phyloP scores from a whole-genome alignment of 2,888 invertebrate species.

The Ariolimax columbianus region DNA sequence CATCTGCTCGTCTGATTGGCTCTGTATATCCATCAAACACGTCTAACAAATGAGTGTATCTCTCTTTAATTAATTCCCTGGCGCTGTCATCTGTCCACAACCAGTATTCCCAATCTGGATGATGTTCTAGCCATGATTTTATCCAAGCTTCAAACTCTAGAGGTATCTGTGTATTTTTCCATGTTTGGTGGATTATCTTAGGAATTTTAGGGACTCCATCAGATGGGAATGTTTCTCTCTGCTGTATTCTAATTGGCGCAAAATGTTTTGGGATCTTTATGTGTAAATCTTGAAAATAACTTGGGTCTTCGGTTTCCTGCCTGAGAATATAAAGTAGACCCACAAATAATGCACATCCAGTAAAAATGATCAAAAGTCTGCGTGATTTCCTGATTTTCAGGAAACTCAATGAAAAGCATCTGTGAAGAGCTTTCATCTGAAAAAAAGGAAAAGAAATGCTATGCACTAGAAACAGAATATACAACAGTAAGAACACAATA shows the following conservation, averaged over 20 bases:
- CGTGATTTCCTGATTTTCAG: background rate
- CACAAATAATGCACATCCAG: slow-evolving; percentile 33
- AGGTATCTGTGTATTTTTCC: slow-evolving; percentile 69
- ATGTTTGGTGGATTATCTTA: slow-evolving; percentile 73
- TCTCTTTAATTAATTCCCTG: slow-evolving; percentile 66
- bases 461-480: background rate
- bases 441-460: slow-evolving; percentile 1
- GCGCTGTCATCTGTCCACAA: slow-evolving; percentile 77
- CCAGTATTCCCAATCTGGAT: slow-evolving; percentile 77
- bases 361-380: background rate
- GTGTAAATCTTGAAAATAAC: slow-evolving; percentile 19
- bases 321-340: slow-evolving; percentile 34
- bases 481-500: too few relatives aligned
- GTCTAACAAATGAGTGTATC: slow-evolving; percentile 67
- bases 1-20: slow-evolving; percentile 73
- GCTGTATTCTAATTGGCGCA: slow-evolving; percentile 54
- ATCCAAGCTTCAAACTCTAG: slow-evolving; percentile 69
- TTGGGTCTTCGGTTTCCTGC: slow-evolving; percentile 15
- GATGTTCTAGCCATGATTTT: slow-evolving; percentile 69
- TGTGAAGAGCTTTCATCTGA: slow-evolving; percentile 13
- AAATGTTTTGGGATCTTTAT: slow-evolving; percentile 49
- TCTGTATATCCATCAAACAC: slow-evolving; percentile 70
- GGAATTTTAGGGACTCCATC: slow-evolving; percentile 62
- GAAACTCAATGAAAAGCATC: background rate
- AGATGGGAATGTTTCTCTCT: slow-evolving; percentile 62